Evolutionary conservation across 2,888 invertebrate species (phyloP).

Genomic region (Microctonus hyperodae): DNA sequence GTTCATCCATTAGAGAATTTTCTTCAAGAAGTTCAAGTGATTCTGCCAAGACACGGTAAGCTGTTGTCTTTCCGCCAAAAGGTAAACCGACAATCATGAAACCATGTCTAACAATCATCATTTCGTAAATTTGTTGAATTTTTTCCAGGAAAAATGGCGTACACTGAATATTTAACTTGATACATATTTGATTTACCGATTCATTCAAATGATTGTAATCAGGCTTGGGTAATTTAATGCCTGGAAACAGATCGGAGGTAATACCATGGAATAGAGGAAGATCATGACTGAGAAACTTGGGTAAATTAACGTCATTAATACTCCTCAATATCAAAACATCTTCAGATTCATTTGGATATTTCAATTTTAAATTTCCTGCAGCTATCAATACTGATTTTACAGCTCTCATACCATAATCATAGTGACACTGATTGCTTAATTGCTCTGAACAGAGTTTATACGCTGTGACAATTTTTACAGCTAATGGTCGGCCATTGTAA

Average conservation of each 20-base stretch:
- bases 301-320: slow-evolving; percentile 92
- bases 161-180: slow-evolving; percentile 79
- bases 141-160: slow-evolving; percentile 88
- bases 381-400: slow-evolving; percentile 93
- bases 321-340: slow-evolving; percentile 87
- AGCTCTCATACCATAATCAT: slow-evolving; percentile 96
- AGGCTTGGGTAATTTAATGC: slow-evolving; percentile 77
- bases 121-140: slow-evolving; percentile 90
- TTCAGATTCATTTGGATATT: slow-evolving; percentile 88
- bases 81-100: slow-evolving; percentile 93
- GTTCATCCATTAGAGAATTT: slow-evolving; percentile 78
- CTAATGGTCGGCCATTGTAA: slow-evolving; percentile 83
- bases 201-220: slow-evolving; percentile 79
- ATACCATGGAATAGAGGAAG: slow-evolving; percentile 91
- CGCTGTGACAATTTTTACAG: slow-evolving; percentile 94
- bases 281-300: slow-evolving; percentile 90
- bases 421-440: slow-evolving; percentile 90
- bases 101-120: slow-evolving; percentile 94
- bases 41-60: slow-evolving; percentile 83
- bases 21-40: slow-evolving; percentile 81
- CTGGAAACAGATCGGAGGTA: slow-evolving; percentile 92
- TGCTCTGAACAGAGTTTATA: slow-evolving; percentile 94
- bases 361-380: slow-evolving; percentile 88
- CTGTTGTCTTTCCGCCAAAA: slow-evolving; percentile 90
- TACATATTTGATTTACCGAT: slow-evolving; percentile 72